phyloP scores from a whole-genome alignment of 2,888 invertebrate genomes.

The Pandemis corylana region DNA sequence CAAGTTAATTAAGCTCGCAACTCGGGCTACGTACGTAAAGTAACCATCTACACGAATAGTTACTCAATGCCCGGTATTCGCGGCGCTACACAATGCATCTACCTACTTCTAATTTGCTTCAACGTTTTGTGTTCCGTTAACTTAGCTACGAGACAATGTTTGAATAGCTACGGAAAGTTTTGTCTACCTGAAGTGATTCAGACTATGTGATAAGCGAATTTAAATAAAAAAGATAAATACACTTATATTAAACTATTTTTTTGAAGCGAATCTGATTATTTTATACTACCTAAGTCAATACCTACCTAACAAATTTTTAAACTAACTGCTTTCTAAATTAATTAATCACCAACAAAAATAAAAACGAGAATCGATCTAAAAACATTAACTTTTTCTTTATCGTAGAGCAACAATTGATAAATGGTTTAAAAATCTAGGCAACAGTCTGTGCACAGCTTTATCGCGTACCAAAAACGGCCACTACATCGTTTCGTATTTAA shows the following conservation, averaged over 20 bases:
- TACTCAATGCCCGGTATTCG: conserved; percentile 55
- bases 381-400: neutral
- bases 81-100: conserved; percentile 42
- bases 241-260: neutral
- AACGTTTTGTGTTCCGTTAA: conserved; percentile 33
- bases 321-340: neutral
- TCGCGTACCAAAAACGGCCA: conserved; percentile 34
- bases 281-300: too few species aligned
- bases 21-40: conserved; percentile 47
- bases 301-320: too few species aligned
- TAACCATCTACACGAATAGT: conserved; percentile 55
- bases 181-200: conserved; percentile 1
- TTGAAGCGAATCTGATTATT: neutral
- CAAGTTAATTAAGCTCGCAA: conserved; percentile 59
- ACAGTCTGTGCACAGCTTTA: conserved; percentile 37
- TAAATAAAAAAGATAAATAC: neutral
- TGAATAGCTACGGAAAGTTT: conserved; percentile 31
- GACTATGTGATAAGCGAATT: neutral
- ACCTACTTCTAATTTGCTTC: conserved; percentile 41
- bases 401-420: conserved; percentile 2
- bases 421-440: conserved; percentile 22
- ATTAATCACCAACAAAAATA: neutral
- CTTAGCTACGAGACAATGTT: conserved; percentile 30
- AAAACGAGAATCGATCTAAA: neutral
- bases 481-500: conserved; percentile 47